Conservation (phyloP, 2,888 invertebrate species). For the Drosophila mimetica region DNA sequence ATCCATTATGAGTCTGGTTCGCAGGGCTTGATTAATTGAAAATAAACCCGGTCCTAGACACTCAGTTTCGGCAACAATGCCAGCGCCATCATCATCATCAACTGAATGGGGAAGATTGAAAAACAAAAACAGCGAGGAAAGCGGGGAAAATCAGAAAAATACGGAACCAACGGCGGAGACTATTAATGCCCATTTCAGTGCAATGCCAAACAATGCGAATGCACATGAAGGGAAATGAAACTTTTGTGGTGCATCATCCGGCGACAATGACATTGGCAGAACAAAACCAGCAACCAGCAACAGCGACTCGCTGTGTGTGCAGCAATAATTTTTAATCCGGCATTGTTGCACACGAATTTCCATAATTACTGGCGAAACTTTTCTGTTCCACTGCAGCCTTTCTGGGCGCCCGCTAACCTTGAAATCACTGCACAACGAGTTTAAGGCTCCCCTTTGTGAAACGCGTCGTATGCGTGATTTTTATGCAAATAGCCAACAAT, state of each 20-base stretch:
- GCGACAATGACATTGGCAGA: slow-evolving; percentile 46
- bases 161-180: slow-evolving; percentile 40
- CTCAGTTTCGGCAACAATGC: slow-evolving; percentile 35
- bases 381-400: slow-evolving; percentile 27
- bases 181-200: slow-evolving; percentile 72
- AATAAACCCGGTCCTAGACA: slow-evolving; percentile 53
- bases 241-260: slow-evolving; percentile 44
- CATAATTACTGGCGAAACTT: slow-evolving; percentile 60
- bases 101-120: slow-evolving; percentile 14
- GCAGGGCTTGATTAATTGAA: slow-evolving; percentile 70
- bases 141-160: slow-evolving; percentile 23
- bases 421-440: slow-evolving; percentile 25
- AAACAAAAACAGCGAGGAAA: slow-evolving; percentile 10
- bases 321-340: slow-evolving; percentile 56
- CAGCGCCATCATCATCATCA: slow-evolving; percentile 17
- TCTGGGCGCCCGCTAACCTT: slow-evolving; percentile 33
- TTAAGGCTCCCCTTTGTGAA: slow-evolving; percentile 38
- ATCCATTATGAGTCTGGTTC: slow-evolving; percentile 22
- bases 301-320: slow-evolving; percentile 31
- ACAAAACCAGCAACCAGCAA: too few species aligned
- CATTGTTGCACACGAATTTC: slow-evolving; percentile 63
- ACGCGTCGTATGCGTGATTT: slow-evolving; percentile 68
- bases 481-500: slow-evolving; percentile 69
- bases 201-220: slow-evolving; percentile 70
- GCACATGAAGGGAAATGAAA: slow-evolving; percentile 62